Evolutionary conservation across 64 coral and sea anemone genomes (phyloP), one percentile per base, ranked within the genome.

Genomic region (Platygyra sinensis): DNA sequence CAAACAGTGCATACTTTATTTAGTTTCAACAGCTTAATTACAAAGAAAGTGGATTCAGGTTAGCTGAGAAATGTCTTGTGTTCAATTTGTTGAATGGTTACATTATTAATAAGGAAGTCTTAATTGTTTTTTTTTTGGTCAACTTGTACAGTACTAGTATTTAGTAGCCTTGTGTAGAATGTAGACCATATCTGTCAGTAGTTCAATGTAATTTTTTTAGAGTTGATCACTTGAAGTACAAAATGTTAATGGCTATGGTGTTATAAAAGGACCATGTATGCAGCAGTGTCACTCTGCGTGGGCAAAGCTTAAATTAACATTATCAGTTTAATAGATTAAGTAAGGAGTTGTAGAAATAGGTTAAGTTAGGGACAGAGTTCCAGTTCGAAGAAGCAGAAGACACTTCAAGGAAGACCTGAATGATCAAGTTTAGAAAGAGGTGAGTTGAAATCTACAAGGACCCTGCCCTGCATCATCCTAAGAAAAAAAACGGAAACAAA

Each of bases 1-100:
- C 80, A 46, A 65, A 65, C 80, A 83, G 60, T 83, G 80, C 61
- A 83, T 83, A 49, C 80, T 83, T 65, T 25, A 64, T 39, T 72
- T 72, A 1, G 14, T 51, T 14, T n/a, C 38, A 85, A 72, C 81
- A 85, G 81, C 62, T 31, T 24, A 14, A n/a, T 46, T 32, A 32
- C 14, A 59, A 1, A 16, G 18, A 24, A 77, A 80, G 25, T 30
- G 57, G 31, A 24, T 82, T 82, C 13, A 63, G 59, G 59, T 82
- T 60, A 42, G 60, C 30, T 15, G 4, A 57, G 39, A 27, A 27
- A 9, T 49, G 4, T 49, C 7, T 46, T 11, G 18, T 36, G 18
- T 65, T 31, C 1, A 31, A 10, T 46, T 3, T 46, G 5, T 46
- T 46, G 42, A 0, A 46, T 46, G 42, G 7, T 46, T 46, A 46